Base-by-base conservation (phyloP, 2,797 vertebrate species). In the Knipowitschia caucasica region DNA sequence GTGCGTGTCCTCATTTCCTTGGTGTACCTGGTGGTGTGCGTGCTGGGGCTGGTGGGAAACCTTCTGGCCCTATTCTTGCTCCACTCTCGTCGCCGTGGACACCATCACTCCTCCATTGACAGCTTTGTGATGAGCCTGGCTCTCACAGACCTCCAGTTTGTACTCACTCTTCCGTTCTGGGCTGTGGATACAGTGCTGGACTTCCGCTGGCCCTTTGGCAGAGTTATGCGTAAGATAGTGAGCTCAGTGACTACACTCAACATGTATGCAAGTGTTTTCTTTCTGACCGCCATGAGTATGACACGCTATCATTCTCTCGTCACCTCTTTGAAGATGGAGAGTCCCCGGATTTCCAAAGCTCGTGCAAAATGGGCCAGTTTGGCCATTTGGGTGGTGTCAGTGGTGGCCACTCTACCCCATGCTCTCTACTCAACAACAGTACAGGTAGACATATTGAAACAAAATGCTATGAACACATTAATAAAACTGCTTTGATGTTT, bases 241-340 rank as follows among this genome's bases (percentile, higher is more conserved):
- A 88, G 89, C 78, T 88, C 86, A 0, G 86, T 90, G 56, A 89
- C 88, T 6, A 89, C 86, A 38, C 83, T 92, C 72, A 91, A 89
- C 75, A 89, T 89, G 91, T 92, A 89, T 4, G 88, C 90, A 58
- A 89, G 91, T 29, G 88, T 89, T 43, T 91, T 91, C 75, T 90
- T 92, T 73, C 86, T 91, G 53, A 85, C 89, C 0, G 85, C 87
- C 45, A 88, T 90, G 91, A 91, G 87, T 2, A 80, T 91, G 54
- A 85, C 88, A 2, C 86, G 89, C 9, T 91, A 91, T 80, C 82
- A 76, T 76, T 71, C 83, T 2, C 60, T 92, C 49, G 63, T 85
- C 0, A 88, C 85, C 1, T 88, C 90, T 2, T 43, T 91, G 49
- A 88, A 84, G 69, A 86, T 88, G 83, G 77, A 77, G 15, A 85